Conservation (phyloP, 2,797 vertebrate species). For the Halcyon smyrnensis region DNA sequence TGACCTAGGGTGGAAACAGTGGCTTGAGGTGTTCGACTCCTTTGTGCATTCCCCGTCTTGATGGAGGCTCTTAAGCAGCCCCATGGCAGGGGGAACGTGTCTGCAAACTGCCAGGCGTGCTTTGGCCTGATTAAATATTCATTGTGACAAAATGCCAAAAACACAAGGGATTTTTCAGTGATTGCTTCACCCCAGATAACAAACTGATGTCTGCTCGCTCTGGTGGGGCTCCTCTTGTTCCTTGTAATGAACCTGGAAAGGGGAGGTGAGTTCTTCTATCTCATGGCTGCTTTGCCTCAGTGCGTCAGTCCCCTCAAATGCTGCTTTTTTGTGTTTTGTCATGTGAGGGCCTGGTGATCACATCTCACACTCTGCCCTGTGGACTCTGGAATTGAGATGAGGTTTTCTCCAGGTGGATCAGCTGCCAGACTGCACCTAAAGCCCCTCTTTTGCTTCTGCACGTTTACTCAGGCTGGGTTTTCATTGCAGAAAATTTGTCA, state of each 20-base stretch:
- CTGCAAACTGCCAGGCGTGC: background rate
- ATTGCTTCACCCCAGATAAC: background rate
- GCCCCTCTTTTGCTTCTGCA: background rate
- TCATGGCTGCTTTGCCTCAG: background rate
- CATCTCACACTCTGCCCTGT: background rate
- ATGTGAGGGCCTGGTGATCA: accelerated
- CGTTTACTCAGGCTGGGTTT: background rate
- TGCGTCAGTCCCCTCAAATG: background rate
- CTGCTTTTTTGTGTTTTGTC: background rate
- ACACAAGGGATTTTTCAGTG: background rate
- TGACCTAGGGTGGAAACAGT: background rate
- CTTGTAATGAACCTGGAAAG: background rate
- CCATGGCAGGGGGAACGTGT: accelerated
- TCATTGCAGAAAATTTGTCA: constrained; percentile 10
- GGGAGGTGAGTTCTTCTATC: background rate
- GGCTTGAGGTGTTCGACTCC: background rate
- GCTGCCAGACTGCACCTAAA: background rate
- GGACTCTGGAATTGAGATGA: background rate
- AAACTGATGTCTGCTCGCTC: accelerated
- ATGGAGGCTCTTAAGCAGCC: background rate
- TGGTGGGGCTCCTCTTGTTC: background rate
- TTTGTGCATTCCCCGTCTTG: background rate
- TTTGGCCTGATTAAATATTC: constrained; percentile 37
- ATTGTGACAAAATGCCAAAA: constrained; percentile 38
- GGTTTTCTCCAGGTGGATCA: background rate